Base-by-base conservation (phyloP, 2,888 invertebrate species). In the Leucozona laternaria region DNA sequence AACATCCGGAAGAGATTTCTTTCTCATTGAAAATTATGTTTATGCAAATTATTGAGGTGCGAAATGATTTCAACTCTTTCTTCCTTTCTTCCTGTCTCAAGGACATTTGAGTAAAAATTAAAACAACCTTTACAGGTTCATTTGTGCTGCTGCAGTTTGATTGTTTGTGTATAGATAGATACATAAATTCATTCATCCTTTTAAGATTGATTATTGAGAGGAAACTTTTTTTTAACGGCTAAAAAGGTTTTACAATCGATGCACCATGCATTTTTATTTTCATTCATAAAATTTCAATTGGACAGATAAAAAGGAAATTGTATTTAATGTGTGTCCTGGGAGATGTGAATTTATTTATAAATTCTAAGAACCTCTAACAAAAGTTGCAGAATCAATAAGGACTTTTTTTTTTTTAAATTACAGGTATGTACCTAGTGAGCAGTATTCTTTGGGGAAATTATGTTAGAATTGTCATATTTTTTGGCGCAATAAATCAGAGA, bases 221-320 rank as follows among this genome's bases (percentile, higher is more conserved):
- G 15, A 53, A 48, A 55, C 34, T 22, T n/a, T 10, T n/a, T 10
- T 53, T 72, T 53, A 83, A 79, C 64, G 79, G 7, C 8, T 5
- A 37, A 70, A 70, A 76, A 68, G 75, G 83, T 48, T 79, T 80
- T 53, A 78, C 66, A 34, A 73, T 53, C 13, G 43, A 58, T 66
- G 17, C 2, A 58, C 34, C 68, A 55, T 81, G 76, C 34, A 62
- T 31, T 11, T 31, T 48, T 4, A 10, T 53, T 68, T 84, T 72
- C 84, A 80, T 85, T 85, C 80, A 80, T 72, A 58, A 62, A 72
- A 62, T 37, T 20, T 15, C 60, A 71, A 72, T 85, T 85, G 77
- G 80, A 76, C 76, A 60, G 43, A 15, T n/a, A 43, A 22, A 57
- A 80, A 11, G 71, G 64, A 71, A n/a, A 60, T 68, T 50, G 17